A percentile compares a stretch with the other conserved stretches of the same genome.
Evolutionary conservation across 2,888 invertebrate species (phyloP).

Genomic region (Dicycla oo): DNA sequence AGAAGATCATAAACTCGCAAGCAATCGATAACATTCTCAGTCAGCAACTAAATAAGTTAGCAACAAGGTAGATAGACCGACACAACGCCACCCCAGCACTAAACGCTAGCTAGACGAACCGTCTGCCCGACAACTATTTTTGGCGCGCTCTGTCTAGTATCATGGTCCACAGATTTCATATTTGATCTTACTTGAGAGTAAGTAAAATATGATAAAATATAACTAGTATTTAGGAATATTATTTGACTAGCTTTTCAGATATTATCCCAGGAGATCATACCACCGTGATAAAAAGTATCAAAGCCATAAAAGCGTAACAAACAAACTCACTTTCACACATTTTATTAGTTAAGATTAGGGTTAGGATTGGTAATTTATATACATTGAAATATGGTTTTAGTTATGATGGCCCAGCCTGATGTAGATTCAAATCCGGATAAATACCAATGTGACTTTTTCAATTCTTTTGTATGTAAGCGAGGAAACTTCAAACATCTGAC

Average conservation of each 20-base stretch:
- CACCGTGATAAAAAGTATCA: too few relatives aligned
- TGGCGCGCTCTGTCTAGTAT: slow-evolving; percentile 25
- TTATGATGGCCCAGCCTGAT: not conserved
- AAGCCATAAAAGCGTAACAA: too few relatives aligned
- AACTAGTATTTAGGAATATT: not conserved
- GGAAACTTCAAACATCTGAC: too few relatives aligned
- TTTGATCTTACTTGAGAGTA: not conserved
- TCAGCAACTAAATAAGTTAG: slow-evolving; percentile 23
- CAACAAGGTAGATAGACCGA: slow-evolving; percentile 14
- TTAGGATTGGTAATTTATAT: too few relatives aligned
- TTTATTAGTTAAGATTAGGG: too few relatives aligned
- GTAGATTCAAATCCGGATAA: not conserved
- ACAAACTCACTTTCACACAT: too few relatives aligned
- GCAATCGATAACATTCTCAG: slow-evolving; percentile 32
- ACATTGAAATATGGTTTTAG: not conserved
- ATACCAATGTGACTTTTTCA: not conserved
- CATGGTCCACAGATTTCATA: slow-evolving; percentile 16
- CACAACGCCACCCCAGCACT: not conserved
- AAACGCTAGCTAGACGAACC: slow-evolving; percentile 22
- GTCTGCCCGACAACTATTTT: slow-evolving; percentile 34
- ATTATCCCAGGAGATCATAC: too few relatives aligned
- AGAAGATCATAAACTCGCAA: not conserved
- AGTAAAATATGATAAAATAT: too few relatives aligned
- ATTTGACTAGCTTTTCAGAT: not conserved
- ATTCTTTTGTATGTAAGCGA: too few relatives aligned